phyloP scores from a whole-genome alignment of 2,888 invertebrate species.

The Ornithoptera priamus region DNA sequence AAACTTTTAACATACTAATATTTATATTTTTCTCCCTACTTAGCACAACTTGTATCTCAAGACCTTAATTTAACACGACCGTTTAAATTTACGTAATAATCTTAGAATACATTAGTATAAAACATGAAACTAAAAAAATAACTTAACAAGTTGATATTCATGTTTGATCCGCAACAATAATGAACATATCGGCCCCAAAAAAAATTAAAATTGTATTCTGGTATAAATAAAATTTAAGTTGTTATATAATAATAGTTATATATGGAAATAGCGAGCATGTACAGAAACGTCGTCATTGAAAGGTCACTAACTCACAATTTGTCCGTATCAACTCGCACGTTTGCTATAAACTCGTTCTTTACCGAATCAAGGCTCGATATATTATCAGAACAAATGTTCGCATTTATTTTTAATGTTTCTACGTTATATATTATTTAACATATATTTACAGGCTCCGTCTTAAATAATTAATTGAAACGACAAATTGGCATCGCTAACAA shows the following conservation, averaged over 20 bases:
- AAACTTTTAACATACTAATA: no score
- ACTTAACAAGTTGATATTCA: no score
- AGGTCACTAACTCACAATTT: slow-evolving; percentile 12
- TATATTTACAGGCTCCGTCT: no score
- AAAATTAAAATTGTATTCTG: no score
- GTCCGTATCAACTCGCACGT: slow-evolving; percentile 29
- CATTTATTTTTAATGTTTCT: slow-evolving; percentile 1
- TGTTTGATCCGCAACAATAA: not conserved
- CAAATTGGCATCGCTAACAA: no score
- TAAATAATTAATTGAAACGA: no score
- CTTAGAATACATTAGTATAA: no score
- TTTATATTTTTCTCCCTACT: no score
- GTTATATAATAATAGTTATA: not conserved
- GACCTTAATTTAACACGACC: no score
- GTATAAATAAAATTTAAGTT: not conserved
- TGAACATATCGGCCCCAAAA: not conserved
- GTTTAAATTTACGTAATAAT: no score
- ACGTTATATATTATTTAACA: not conserved
- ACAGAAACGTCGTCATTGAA: slow-evolving; percentile 11
- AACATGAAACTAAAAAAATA: no score
- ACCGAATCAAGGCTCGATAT: slow-evolving; percentile 46
- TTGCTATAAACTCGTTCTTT: slow-evolving; percentile 49
- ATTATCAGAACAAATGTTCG: slow-evolving; percentile 35
- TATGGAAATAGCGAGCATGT: not conserved
- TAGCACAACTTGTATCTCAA: no score